Evolutionary conservation across 2,888 invertebrate species (phyloP), one percentile per base, ranked within the genome.

Genomic region (Argyresthia albistria): DNA sequence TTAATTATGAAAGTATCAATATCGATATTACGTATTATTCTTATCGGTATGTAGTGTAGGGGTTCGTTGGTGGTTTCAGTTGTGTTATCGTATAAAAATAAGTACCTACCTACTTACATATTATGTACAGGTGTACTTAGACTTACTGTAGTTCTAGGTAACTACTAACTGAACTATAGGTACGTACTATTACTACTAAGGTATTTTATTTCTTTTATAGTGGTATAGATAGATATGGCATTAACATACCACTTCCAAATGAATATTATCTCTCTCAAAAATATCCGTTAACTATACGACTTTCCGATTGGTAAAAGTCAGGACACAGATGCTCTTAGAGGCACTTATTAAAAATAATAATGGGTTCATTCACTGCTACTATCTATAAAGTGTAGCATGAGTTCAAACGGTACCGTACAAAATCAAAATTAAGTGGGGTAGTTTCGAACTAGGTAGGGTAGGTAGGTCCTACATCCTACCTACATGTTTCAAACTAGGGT

Each of bases 301-400:
- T 76, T 71, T 70, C 62, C 54, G 69, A 73, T 69, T 57, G 61
- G 59, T 66, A 59, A 55, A 62, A 59, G 59, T 59, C 45, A 37
- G 39, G 39, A 46, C 35, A 58, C 56, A 56, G 12, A 48, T 36
- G 48, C 60, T 60, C 63, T 63, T 65, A 25, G 6, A 25, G 25
- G 25, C 3, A 63, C 64, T 62, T 67, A 67, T 36, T 66, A 61
- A 67, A 66, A 69, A 67, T 66, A 60, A 60, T 69, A 67, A 71
- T 66, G 72, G 66, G 71, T 71, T 71, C 67, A 65, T 70, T 70
- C 66, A 65, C 68, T 70, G 68, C 59, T 54, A 57, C 57, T 68
- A 70, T 67, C 69, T 25, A 68, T 56, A 54, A 60, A 61, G 59
- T 50, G 54, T 35, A 42, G 35, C 25, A 14, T 43, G 50, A 25